These are phyloP conservation scores for Frankliniella fusca DNA, from an alignment of 2,888 invertebrate species.

Conservation along the genomic window DNA sequence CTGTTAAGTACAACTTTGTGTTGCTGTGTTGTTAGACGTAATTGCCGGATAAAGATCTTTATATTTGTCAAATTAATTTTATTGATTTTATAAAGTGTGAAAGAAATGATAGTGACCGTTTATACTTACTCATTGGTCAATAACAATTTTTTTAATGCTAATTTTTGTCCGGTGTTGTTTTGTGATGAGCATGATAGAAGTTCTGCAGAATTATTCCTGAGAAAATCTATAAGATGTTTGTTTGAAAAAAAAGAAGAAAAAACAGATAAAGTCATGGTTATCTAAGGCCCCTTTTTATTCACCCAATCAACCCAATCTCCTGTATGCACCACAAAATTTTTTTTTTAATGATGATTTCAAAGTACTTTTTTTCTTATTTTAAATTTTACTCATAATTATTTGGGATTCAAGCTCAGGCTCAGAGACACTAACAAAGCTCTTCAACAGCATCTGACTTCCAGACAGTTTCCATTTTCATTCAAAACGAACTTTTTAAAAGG, in stretches of 20 bases:
- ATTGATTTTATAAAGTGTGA: neutral
- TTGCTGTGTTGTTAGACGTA: neutral
- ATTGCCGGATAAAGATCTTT: slow-evolving; percentile 11
- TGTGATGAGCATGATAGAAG: slow-evolving; percentile 11
- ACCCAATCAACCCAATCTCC: neutral
- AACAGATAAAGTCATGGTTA: slow-evolving; percentile 6
- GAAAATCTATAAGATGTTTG: neutral
- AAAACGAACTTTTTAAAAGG: too few species aligned
- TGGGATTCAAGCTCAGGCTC: too few species aligned
- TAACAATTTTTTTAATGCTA: neutral
- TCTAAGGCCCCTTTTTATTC: neutral
- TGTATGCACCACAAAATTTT: neutral
- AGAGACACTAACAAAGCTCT: too few species aligned
- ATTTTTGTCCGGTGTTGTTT: slow-evolving; percentile 25
- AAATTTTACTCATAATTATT: too few species aligned
- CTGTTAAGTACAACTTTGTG: neutral
- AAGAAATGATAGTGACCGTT: neutral
- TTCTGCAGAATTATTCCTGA: neutral
- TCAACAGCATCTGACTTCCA: too few species aligned
- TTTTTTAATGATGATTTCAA: too few species aligned
- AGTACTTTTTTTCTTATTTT: too few species aligned
- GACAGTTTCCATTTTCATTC: too few species aligned
- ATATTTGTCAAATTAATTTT: neutral
- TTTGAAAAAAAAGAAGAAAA: neutral
- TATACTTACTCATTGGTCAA: neutral